phyloP scores from a whole-genome alignment of 2,888 invertebrate genomes.

The Coelopa pilipes region DNA sequence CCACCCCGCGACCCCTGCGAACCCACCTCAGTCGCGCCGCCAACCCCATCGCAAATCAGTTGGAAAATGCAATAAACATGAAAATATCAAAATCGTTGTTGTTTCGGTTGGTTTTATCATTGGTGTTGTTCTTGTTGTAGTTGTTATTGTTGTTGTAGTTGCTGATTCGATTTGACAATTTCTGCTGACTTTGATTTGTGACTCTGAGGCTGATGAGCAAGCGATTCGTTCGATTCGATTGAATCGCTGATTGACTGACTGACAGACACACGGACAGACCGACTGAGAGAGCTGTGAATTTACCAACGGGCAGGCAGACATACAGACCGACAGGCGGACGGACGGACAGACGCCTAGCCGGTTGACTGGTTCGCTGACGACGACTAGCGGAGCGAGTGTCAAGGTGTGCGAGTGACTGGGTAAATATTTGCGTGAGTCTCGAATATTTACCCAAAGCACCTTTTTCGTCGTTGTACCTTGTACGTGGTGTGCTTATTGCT shows the following conservation, averaged over 20 bases:
- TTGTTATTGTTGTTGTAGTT: neutral
- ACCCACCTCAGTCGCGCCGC: no score
- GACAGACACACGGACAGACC: neutral
- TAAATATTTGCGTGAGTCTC: conserved; percentile 25
- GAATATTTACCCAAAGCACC: conserved; percentile 16
- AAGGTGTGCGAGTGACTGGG: conserved; percentile 13
- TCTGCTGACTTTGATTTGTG: conserved; percentile 14
- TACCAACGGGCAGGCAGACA: no score
- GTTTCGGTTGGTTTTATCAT: neutral
- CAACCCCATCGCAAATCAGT: conserved; percentile 14
- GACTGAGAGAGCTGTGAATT: neutral
- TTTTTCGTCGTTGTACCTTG: neutral
- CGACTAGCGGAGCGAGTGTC: conserved; percentile 10
- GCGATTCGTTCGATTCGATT: neutral
- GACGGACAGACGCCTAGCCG: neutral
- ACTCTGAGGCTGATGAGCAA: neutral
- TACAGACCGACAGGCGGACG: no score
- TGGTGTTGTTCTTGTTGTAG: neutral
- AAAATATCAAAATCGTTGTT: neutral
- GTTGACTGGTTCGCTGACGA: neutral
- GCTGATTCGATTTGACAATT: neutral
- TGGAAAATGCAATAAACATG: conserved; percentile 25
- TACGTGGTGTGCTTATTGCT: neutral
- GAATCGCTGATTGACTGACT: neutral
- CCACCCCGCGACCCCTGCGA: neutral